A percentile compares a stretch with the other conserved stretches of the same genome.
These are phyloP conservation scores for Caenorhabditis brenneri DNA, from an alignment of 1,140 invertebrate genomes.

Conservation along the genomic window DNA sequence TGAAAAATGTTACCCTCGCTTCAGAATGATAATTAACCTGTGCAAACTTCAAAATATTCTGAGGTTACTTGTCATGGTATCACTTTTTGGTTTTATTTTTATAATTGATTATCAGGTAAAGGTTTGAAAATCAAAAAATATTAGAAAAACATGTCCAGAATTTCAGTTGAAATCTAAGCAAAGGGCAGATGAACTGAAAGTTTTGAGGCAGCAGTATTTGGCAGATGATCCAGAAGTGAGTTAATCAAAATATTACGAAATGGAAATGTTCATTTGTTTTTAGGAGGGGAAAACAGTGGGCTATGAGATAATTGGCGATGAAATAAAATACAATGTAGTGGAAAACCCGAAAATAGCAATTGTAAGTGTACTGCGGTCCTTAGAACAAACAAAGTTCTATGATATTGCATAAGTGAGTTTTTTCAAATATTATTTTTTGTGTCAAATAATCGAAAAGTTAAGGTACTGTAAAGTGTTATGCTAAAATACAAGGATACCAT, in stretches of 20 bases:
- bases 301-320: slow-evolving; percentile 18
- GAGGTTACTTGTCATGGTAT: background rate
- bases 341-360: slow-evolving; percentile 26
- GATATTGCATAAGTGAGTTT: slow-evolving; percentile 1
- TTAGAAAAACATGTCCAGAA: background rate
- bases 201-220: background rate
- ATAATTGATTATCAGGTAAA: slow-evolving; percentile 22
- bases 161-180: background rate
- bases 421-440: background rate
- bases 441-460: background rate
- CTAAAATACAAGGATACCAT: slow-evolving; percentile 46
- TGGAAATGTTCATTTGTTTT: background rate
- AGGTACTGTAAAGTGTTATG: slow-evolving; percentile 47
- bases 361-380: background rate
- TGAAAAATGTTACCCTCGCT: background rate
- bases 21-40: background rate
- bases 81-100: slow-evolving; percentile 3
- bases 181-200: background rate
- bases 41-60: slow-evolving; percentile 17
- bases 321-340: background rate
- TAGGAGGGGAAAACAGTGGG: slow-evolving; percentile 8
- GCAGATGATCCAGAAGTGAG: slow-evolving; percentile 5
- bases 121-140: background rate
- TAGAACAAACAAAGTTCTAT: background rate
- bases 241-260: background rate